A percentile compares a stretch with the other conserved stretches of the same genome.
Evolutionary conservation across 2,888 invertebrate species (phyloP).

Genomic region (Eristalinus sepulchralis): DNA sequence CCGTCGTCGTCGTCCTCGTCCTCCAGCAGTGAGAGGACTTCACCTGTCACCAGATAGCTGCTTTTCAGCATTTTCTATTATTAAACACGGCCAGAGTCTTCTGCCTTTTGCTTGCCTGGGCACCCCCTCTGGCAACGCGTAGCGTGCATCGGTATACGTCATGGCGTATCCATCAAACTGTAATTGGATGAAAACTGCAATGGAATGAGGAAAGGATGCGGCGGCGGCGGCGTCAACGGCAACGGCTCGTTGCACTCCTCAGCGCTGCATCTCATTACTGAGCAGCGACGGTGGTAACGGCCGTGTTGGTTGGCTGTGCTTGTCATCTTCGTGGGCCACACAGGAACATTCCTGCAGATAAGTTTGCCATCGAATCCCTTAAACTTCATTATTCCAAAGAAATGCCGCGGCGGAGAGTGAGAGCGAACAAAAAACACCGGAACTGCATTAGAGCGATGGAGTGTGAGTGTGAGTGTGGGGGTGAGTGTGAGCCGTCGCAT

Average conservation of each 20-base stretch:
- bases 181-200: constrained; percentile 67
- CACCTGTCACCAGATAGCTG: constrained; percentile 58
- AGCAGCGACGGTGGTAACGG: neutral
- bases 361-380: constrained; percentile 65
- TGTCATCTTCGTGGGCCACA: constrained; percentile 7
- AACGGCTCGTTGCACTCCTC: constrained; percentile 39
- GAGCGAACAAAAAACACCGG: constrained; percentile 51
- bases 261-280: constrained; percentile 67
- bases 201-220: constrained; percentile 24
- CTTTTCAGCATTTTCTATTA: constrained; percentile 66
- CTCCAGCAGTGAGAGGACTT: constrained; percentile 39
- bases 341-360: constrained; percentile 59
- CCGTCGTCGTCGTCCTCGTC: no score
- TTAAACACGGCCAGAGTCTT: constrained; percentile 32
- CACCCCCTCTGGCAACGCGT: neutral
- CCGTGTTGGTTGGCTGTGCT: neutral
- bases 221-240: constrained; percentile 8
- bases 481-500: neutral
- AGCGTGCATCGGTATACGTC: constrained; percentile 60
- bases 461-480: constrained; percentile 4
- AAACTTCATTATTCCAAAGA: constrained; percentile 66
- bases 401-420: neutral
- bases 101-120: no score
- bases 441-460: constrained; percentile 59
- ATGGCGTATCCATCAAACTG: constrained; percentile 67